Evolutionary conservation across 2,113 vertebrate genomes (phyloP).

Genomic region (Gavialis gangeticus): DNA sequence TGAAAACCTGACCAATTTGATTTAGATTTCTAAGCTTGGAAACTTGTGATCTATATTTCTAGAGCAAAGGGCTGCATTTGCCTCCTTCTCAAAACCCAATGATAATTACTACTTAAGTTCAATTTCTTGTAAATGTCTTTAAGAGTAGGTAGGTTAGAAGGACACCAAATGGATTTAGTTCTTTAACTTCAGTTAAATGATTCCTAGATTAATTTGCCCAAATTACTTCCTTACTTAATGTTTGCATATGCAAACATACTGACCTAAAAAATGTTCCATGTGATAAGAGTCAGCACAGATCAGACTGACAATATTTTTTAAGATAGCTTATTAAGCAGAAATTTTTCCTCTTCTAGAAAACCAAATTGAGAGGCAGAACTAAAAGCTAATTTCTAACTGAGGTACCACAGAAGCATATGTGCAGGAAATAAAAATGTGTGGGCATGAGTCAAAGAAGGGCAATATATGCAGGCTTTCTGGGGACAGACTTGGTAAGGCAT

Average conservation of each 20-base stretch:
- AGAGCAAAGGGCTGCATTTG: background rate
- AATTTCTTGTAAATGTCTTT: background rate
- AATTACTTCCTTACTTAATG: background rate
- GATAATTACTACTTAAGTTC: background rate
- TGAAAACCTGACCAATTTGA: background rate
- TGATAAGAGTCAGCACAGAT: slow-evolving; percentile 32
- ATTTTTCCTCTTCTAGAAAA: background rate
- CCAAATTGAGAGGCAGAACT: background rate
- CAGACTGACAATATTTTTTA: background rate
- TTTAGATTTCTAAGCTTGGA: background rate
- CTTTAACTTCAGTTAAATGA: too few relatives aligned
- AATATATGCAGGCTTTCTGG: background rate
- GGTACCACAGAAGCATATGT: background rate
- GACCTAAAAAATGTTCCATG: background rate
- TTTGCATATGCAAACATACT: background rate
- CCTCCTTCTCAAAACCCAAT: background rate
- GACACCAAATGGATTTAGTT: too few relatives aligned
- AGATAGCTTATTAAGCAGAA: background rate
- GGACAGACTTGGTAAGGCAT: background rate
- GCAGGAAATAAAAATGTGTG: background rate
- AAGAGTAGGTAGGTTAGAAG: background rate
- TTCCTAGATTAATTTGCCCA: too few relatives aligned
- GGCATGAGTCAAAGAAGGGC: background rate
- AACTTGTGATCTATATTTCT: background rate
- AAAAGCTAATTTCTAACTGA: slow-evolving; percentile 2